Evolutionary conservation across 2,797 vertebrate species (phyloP), one percentile per base, ranked within the genome.

Genomic region (Craterocephalus amniculus): DNA sequence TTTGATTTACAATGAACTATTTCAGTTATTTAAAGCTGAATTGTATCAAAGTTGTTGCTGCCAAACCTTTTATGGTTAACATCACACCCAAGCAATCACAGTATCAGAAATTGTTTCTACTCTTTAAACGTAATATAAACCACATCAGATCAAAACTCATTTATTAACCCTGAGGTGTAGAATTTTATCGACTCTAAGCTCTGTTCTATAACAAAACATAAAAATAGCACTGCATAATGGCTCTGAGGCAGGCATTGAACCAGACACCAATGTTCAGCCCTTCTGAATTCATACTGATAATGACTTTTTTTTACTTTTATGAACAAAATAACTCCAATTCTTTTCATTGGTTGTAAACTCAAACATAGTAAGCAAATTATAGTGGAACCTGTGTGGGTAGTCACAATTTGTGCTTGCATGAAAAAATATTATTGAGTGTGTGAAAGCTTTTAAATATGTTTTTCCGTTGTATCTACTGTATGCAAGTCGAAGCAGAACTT

Each of bases 141-240:
- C 52, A 72, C 35, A 72, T 31, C 6, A 34, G 7, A 62, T 34
- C 2, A 31, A 57, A 74, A 62, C 52, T 20, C 55, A 24, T 38
- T 10, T 12, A 58, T 52, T 52, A 27, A 36, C 6, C 14, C 9
- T 49, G 2, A 9, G 16, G 29, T 13, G 6, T 22, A 11, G 22
- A 68, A 48, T 40, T 51, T 45, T n/a, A n/a, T 45, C 5, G 7
- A 45, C 43, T 45, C 43, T n/a, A 26, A 18, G 26, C 1, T 6
- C 31, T 6, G 26, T n/a, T 24, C n/a, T 2, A 22, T 32, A 20
- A 2, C 4, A 65, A 61, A 64, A 55, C 6, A 9, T 40, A 24
- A 20, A 35, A 24, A 52, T 35, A 11, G 14, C 26, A 61, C 36
- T n/a, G 14, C 20, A 66, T 0, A 34, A 29, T 22, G 29, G 6